These are phyloP conservation scores for Ochropleura leucogaster DNA, from an alignment of 2,888 invertebrate species.

Conservation along the genomic window DNA sequence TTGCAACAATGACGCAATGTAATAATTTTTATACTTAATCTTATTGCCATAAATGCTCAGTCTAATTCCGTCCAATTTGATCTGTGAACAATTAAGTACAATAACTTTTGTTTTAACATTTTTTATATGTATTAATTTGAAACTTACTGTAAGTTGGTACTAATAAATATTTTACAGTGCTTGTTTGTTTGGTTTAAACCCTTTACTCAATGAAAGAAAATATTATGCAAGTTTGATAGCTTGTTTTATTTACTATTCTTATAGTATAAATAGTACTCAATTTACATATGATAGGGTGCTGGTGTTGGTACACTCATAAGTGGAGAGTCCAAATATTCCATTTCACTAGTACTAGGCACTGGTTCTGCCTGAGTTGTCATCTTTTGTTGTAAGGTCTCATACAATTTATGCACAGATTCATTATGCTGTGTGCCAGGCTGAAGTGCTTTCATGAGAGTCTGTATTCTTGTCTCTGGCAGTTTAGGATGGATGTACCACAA, in stretches of 20 bases:
- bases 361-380: conserved; percentile 93
- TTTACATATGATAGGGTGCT: conserved; percentile 92
- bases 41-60: conserved; percentile 80
- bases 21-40: conserved; percentile 27
- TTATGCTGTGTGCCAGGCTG: conserved; percentile 95
- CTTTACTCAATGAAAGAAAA: conserved; percentile 20
- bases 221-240: background rate
- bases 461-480: conserved; percentile 94
- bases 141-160: conserved; percentile 82
- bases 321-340: conserved; percentile 95
- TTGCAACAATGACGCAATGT: conserved; percentile 36
- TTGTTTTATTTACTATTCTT: conserved; percentile 42
- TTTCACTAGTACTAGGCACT: conserved; percentile 91
- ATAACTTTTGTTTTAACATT: conserved; percentile 63
- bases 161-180: conserved; percentile 86
- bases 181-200: conserved; percentile 48
- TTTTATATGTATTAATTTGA: conserved; percentile 75
- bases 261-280: conserved; percentile 21
- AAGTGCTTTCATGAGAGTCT: conserved; percentile 95
- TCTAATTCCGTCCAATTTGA: conserved; percentile 70
- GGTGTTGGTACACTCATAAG: conserved; percentile 96
- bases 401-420: conserved; percentile 95
- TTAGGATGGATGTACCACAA: conserved; percentile 97
- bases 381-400: conserved; percentile 94
- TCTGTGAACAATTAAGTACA: conserved; percentile 54